phyloP scores from a whole-genome alignment of 1,140 invertebrate genomes.

The Trichoplusia ni region DNA sequence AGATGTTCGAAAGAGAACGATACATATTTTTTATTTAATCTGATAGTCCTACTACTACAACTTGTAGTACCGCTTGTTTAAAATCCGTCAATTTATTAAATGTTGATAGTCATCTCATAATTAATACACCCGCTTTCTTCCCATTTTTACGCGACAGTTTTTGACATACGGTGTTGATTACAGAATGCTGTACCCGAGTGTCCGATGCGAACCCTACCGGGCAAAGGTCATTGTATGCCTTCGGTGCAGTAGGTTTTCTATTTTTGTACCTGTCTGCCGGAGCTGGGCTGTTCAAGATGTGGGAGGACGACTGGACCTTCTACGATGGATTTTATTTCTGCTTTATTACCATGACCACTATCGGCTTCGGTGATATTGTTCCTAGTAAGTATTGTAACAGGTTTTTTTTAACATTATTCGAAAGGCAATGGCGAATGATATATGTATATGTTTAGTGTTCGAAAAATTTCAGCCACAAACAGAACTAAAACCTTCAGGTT shows the following conservation, averaged over 20 bases:
- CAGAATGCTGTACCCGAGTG: conserved; percentile 71
- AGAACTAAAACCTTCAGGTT: too few species aligned
- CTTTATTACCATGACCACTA: conserved; percentile 97
- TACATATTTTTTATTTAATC: too few species aligned
- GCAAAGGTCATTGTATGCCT: conserved; percentile 84
- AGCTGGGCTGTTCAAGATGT: conserved; percentile 87
- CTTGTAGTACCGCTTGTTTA: too few species aligned
- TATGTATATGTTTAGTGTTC: too few species aligned
- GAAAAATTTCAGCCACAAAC: too few species aligned
- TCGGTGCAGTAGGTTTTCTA: conserved; percentile 87
- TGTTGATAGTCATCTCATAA: too few species aligned
- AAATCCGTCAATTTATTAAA: background rate
- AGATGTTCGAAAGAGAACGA: background rate
- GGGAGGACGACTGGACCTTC: conserved; percentile 94
- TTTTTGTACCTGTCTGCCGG: conserved; percentile 91
- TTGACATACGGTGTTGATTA: background rate
- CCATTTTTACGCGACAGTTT: too few species aligned
- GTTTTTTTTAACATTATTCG: background rate
- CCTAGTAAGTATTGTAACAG: conserved; percentile 86
- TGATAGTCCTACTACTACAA: too few species aligned
- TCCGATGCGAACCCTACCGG: conserved; percentile 72
- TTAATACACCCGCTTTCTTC: too few species aligned
- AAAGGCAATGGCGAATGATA: background rate
- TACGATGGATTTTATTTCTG: conserved; percentile 97
- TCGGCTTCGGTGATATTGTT: conserved; percentile 95